These are phyloP conservation scores for Zalophus californianus DNA, from an alignment of 2,797 vertebrate genomes.

Conservation along the genomic window DNA sequence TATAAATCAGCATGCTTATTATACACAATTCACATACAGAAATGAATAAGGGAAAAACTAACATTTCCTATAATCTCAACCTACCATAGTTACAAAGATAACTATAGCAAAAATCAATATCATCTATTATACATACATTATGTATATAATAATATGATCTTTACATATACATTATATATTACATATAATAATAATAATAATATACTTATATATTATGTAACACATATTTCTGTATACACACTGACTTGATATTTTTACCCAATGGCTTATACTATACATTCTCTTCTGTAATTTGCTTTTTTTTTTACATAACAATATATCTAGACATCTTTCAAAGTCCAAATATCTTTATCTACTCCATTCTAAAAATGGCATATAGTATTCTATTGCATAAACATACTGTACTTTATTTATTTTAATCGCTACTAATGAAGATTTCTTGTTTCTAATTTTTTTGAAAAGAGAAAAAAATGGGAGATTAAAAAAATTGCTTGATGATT, in stretches of 20 bases:
- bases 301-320: background rate
- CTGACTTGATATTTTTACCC: background rate
- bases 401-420: slow-evolving; percentile 27
- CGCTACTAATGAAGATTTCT: background rate
- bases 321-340: slow-evolving; percentile 29
- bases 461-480: background rate
- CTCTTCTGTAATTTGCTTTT: slow-evolving; percentile 3
- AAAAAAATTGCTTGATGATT: background rate
- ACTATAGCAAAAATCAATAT: background rate
- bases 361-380: background rate
- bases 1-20: background rate
- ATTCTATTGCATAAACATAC: background rate
- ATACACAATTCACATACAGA: slow-evolving; percentile 43
- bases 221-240: background rate
- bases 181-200: background rate
- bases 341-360: background rate
- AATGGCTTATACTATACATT: background rate
- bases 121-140: background rate
- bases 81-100: background rate
- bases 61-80: background rate
- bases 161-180: background rate
- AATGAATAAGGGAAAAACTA: slow-evolving; percentile 35
- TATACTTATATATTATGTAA: background rate
- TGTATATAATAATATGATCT: background rate
- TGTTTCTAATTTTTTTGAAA: background rate